Base-by-base conservation (phyloP, 2,113 vertebrate genomes). In the Oncorhynchus tshawytscha region DNA sequence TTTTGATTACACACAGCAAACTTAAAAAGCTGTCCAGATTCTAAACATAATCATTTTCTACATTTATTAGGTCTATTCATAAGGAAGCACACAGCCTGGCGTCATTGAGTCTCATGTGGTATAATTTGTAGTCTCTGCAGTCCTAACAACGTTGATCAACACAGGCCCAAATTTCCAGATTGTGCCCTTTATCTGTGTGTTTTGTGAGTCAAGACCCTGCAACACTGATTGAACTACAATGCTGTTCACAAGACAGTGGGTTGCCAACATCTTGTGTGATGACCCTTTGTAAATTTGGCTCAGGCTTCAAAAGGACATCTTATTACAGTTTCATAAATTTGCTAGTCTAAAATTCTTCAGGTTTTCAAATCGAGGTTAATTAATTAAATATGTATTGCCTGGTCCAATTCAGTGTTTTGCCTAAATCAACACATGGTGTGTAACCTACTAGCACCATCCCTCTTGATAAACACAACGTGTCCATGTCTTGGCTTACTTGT, bases 401-500 rank as follows among this genome's bases (percentile, higher is more conserved):
- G 12, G 45, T n/a, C 34, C n/a, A 24, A 18, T n/a, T 69, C 45
- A 45, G 16, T 39, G 9, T 31, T 11, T 69, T 48, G 76, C 1
- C 70, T 84, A 64, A 48, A 60, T 80, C 57, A 57, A 57, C 51
- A 25, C 67, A 71, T 78, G 73, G 80, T 78, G 12, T 18, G 51
- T 18, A 54, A 54, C 16, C 59, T 78, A 59, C 65, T 71, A 83
- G 76, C 81, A 87, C 86, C 90, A 86, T 78, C 93, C 91, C 91
- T 84, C 90, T 92, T 87, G 79, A 88, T 88, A 89, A 94, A 94
- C 86, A 93, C 12, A 59, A 71, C 78, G 80, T 75, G 79, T 80
- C 64, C 70, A 65, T 78, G 74, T 82, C 62, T 73, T 68, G 78
- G 51, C 80, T 48, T 81, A 78, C 86, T 83, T 83, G 81, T 82